These are phyloP conservation scores for Polia nebulosa DNA, from an alignment of 2,888 invertebrate genomes.

Conservation along the genomic window DNA sequence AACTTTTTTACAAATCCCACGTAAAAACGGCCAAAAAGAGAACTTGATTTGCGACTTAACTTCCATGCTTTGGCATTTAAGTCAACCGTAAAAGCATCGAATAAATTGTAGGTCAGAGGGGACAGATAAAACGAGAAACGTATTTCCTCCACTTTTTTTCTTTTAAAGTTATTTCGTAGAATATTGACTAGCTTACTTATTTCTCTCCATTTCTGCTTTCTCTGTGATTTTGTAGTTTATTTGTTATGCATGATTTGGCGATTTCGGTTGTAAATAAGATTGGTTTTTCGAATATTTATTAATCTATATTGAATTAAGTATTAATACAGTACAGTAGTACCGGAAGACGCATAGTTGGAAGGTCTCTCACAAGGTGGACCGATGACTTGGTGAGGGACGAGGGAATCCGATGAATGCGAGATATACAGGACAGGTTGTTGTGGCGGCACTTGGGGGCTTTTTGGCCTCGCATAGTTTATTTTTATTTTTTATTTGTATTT, in stretches of 20 bases:
- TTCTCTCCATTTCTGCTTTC: slow-evolving; percentile 64
- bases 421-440: too few species aligned
- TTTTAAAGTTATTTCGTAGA: slow-evolving; percentile 83
- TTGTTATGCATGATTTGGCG: slow-evolving; percentile 51
- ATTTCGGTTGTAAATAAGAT: slow-evolving; percentile 22
- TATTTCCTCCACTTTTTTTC: slow-evolving; percentile 81
- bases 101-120: slow-evolving; percentile 90
- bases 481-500: too few species aligned
- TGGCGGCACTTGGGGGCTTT: too few species aligned
- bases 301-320: not conserved
- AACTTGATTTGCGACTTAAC: slow-evolving; percentile 87
- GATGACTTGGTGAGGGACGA: too few species aligned
- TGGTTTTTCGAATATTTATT: not conserved
- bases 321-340: too few species aligned
- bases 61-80: slow-evolving; percentile 89
- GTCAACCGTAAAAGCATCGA: slow-evolving; percentile 89
- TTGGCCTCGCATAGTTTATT: too few species aligned
- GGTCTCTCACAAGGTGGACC: too few species aligned
- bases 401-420: too few species aligned
- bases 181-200: slow-evolving; percentile 80
- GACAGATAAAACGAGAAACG: slow-evolving; percentile 87
- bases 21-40: slow-evolving; percentile 76
- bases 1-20: slow-evolving; percentile 68
- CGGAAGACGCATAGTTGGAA: too few species aligned
- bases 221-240: slow-evolving; percentile 57